Conservation (phyloP, 64 coral and sea anemone genomes). For the Cladopsammia gracilis region DNA sequence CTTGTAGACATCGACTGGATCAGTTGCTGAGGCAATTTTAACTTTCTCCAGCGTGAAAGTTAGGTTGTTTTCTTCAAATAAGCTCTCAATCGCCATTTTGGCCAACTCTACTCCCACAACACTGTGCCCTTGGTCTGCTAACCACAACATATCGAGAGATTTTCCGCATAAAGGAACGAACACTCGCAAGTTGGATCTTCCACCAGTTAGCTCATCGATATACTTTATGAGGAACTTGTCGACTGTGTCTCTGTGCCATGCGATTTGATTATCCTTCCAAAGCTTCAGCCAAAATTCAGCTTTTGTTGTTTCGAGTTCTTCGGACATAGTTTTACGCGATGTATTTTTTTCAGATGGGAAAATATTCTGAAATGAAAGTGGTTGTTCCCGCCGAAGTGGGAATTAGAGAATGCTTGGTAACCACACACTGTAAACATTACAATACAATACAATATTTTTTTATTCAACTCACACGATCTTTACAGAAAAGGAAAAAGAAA, state of each 20-base stretch:
- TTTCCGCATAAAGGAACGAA: conserved; percentile 72
- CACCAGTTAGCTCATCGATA: conserved; percentile 20
- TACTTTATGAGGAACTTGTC: conserved; percentile 34
- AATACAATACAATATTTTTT: too few relatives aligned
- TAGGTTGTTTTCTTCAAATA: conserved; percentile 55
- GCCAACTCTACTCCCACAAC: conserved; percentile 58
- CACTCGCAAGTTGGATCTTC: not conserved
- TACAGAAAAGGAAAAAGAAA: too few relatives aligned
- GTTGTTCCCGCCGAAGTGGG: too few relatives aligned
- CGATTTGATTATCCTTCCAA: not conserved
- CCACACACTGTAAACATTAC: too few relatives aligned
- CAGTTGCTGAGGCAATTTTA: not conserved
- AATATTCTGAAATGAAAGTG: too few relatives aligned
- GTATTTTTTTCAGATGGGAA: not conserved
- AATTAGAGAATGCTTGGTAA: too few relatives aligned
- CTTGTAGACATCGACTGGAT: conserved; percentile 23
- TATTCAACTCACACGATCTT: too few relatives aligned
- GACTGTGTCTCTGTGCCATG: conserved; percentile 32
- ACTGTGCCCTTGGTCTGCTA: conserved; percentile 50
- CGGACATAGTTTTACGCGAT: not conserved
- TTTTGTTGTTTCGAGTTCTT: not conserved
- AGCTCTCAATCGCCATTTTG: conserved; percentile 12
- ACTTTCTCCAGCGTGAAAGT: conserved; percentile 20
- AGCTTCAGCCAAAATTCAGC: not conserved
- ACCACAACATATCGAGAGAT: conserved; percentile 63